Percentiles rank a stretch among this genome's conserved stretches.
These are phyloP conservation scores for Sarcophaga variegata DNA, from an alignment of 2,888 invertebrate genomes.

Conservation along the genomic window DNA sequence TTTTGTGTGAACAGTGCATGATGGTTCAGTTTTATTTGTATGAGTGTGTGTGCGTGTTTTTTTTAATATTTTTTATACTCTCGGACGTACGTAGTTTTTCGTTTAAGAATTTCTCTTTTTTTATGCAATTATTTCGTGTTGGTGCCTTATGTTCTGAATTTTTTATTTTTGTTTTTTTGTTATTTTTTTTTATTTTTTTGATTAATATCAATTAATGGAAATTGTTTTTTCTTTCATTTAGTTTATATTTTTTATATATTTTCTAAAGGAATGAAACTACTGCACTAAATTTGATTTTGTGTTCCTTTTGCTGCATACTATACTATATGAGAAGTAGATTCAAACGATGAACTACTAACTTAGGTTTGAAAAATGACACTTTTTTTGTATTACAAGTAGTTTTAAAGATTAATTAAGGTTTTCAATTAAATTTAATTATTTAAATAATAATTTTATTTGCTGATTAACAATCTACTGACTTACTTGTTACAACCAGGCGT, in stretches of 20 bases:
- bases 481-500: slow-evolving; percentile 56
- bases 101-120: slow-evolving; percentile 32
- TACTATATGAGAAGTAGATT: neutral
- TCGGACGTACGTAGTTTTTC: slow-evolving; percentile 33
- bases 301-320: neutral
- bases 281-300: neutral
- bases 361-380: neutral
- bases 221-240: slow-evolving; percentile 42
- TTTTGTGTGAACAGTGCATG: slow-evolving; percentile 29
- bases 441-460: neutral
- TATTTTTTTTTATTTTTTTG: slow-evolving; percentile 38
- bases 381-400: neutral
- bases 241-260: neutral
- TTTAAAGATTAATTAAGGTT: neutral
- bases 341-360: neutral
- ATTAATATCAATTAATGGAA: slow-evolving; percentile 67
- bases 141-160: slow-evolving; percentile 47
- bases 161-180: slow-evolving; percentile 41
- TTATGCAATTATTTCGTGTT: slow-evolving; percentile 49
- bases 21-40: slow-evolving; percentile 4
- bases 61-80: neutral
- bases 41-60: too few species aligned
- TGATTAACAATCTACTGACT: neutral
- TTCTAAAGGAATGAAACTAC: neutral
- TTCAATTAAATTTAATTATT: neutral